These are phyloP conservation scores for Salvelinus namaycush DNA, from an alignment of 2,113 vertebrate species.

Conservation along the genomic window DNA sequence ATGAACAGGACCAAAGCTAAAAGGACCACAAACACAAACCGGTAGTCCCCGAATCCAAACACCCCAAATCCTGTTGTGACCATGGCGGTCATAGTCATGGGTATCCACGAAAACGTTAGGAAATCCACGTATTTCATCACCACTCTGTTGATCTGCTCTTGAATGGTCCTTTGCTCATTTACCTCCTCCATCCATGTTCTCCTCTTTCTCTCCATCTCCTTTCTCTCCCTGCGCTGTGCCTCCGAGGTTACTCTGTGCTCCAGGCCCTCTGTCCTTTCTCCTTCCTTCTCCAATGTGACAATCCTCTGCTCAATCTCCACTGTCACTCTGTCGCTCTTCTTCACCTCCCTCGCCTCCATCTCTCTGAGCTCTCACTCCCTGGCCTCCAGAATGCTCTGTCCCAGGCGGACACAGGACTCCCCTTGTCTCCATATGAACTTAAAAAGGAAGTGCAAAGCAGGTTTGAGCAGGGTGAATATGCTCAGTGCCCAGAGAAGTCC, in stretches of 20 bases:
- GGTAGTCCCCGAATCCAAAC: conserved; percentile 63
- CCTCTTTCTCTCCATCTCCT: conserved; percentile 44
- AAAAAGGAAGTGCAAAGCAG: conserved; percentile 42
- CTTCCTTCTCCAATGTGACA: conserved; percentile 42
- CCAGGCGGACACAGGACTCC: conserved; percentile 29
- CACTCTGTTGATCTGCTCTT: conserved; percentile 54
- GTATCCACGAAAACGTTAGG: conserved; percentile 66
- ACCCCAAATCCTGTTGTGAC: conserved; percentile 63
- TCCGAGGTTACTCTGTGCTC: conserved; percentile 24
- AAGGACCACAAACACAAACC: conserved; percentile 57
- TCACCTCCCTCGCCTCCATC: neutral
- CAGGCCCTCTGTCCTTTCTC: neutral
- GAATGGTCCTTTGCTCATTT: conserved; percentile 43
- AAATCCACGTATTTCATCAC: conserved; percentile 65
- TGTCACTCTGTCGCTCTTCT: conserved; percentile 38
- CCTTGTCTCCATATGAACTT: conserved; percentile 40
- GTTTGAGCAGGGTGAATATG: conserved; percentile 59
- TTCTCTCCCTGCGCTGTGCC: conserved; percentile 40
- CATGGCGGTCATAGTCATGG: conserved; percentile 61
- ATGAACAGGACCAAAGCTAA: conserved; percentile 53
- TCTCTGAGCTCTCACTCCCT: conserved; percentile 34
- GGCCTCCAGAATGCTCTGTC: neutral
- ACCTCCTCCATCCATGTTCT: conserved; percentile 43
- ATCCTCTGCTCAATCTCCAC: conserved; percentile 65
- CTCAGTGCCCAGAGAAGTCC: conserved; percentile 59